Evolutionary conservation across 2,888 invertebrate genomes (phyloP).

Genomic region (Beris chalybata): DNA sequence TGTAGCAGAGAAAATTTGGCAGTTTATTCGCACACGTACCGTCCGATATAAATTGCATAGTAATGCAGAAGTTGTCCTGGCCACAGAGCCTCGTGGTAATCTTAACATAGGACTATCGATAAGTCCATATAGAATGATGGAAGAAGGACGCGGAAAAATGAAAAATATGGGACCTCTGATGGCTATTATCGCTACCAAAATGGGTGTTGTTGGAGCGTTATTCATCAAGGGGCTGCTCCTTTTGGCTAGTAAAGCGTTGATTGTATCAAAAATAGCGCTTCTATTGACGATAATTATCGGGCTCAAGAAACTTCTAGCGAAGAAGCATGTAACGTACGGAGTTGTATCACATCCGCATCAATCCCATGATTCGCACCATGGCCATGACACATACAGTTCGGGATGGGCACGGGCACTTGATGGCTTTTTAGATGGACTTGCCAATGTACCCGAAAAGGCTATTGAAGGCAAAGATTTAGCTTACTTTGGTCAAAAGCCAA

Average conservation of each 20-base stretch:
- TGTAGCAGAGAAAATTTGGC: slow-evolving; percentile 74
- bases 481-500: slow-evolving; percentile 61
- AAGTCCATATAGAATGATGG: slow-evolving; percentile 60
- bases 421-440: slow-evolving; percentile 56
- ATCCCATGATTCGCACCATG: slow-evolving; percentile 48
- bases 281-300: slow-evolving; percentile 79
- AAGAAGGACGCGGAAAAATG: slow-evolving; percentile 72
- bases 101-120: slow-evolving; percentile 66
- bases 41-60: slow-evolving; percentile 77
- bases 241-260: slow-evolving; percentile 81
- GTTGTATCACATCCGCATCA: slow-evolving; percentile 69
- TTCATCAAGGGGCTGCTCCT: slow-evolving; percentile 80
- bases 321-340: slow-evolving; percentile 71
- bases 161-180: slow-evolving; percentile 69
- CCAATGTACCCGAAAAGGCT: slow-evolving; percentile 55
- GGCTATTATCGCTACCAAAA: slow-evolving; percentile 76
- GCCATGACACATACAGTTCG: slow-evolving; percentile 60
- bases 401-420: slow-evolving; percentile 64
- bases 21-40: slow-evolving; percentile 74
- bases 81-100: slow-evolving; percentile 69
- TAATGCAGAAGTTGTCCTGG: slow-evolving; percentile 75
- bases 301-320: slow-evolving; percentile 77
- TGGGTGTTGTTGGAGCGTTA: slow-evolving; percentile 77
- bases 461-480: slow-evolving; percentile 64
- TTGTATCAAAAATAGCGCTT: slow-evolving; percentile 82